These are phyloP conservation scores for Caradrina kadenii DNA, from an alignment of 2,888 invertebrate genomes.

Conservation along the genomic window DNA sequence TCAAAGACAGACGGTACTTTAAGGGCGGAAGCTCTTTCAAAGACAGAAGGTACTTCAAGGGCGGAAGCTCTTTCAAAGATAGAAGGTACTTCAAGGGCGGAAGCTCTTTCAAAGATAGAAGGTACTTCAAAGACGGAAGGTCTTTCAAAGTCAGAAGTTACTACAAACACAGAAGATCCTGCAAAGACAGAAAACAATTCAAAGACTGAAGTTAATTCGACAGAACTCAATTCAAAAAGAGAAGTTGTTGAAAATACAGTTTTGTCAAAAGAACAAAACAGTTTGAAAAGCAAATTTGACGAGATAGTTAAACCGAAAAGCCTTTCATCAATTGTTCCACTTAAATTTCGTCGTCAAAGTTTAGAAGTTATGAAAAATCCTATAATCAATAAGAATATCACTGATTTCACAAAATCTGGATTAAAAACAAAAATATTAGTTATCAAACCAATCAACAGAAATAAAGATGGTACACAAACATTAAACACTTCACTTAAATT, in stretches of 20 bases:
- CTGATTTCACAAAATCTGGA: slow-evolving; percentile 84
- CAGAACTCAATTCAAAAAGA: slow-evolving; percentile 17
- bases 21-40: slow-evolving; percentile 1
- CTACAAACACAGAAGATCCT: background rate
- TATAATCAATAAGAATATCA: slow-evolving; percentile 83
- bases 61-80: slow-evolving; percentile 12
- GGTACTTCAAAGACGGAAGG: slow-evolving; percentile 11
- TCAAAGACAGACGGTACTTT: slow-evolving; percentile 8
- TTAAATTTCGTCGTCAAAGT: slow-evolving; percentile 83
- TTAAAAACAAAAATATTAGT: slow-evolving; percentile 88
- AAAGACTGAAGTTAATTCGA: background rate
- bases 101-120: slow-evolving; percentile 12
- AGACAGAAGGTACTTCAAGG: slow-evolving; percentile 10
- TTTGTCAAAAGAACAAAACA: slow-evolving; percentile 49
- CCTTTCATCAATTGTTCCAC: slow-evolving; percentile 77
- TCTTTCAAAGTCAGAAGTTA: background rate
- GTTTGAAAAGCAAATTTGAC: slow-evolving; percentile 47
- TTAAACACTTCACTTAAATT: slow-evolving; percentile 80
- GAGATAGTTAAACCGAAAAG: slow-evolving; percentile 69
- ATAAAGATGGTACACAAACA: slow-evolving; percentile 76
- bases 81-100: slow-evolving; percentile 15
- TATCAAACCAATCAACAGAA: slow-evolving; percentile 85
- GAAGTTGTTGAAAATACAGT: slow-evolving; percentile 48
- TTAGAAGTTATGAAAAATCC: slow-evolving; percentile 86
- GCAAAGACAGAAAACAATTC: slow-evolving; percentile 5